Base-by-base conservation (phyloP, 2,113 vertebrate species). In the Coryphaenoides rupestris region DNA sequence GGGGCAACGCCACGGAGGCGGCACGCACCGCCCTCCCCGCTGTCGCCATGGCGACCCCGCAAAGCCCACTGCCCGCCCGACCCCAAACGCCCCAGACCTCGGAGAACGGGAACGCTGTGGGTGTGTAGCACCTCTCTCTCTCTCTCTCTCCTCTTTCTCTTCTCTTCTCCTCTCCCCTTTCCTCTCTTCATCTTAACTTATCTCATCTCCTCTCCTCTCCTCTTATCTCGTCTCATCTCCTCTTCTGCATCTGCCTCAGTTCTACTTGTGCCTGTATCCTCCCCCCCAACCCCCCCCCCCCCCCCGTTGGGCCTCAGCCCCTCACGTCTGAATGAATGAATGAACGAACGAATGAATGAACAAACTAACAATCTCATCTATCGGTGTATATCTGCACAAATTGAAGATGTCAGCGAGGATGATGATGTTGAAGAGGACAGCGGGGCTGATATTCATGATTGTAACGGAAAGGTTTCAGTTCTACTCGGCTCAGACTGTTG, bases 1-100 rank as follows among this genome's bases (percentile, higher is more conserved):
- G 97, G 73, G 96, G 93, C 62, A 96, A 96, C 69, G 83, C 93
- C 0, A 82, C 82, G 1, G 92, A 94, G 63, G 80, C 85, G 19
- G 70, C 85, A 1, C 88, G 84, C 4, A 57, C 58, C 0, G 3
- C 70, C 4, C 71, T 78, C 45, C 60, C 73, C 10, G 49, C 54
- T 21, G 33, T n/a, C n/a, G n/a, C 70, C 0, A 24, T 40, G 0
- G 79, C 61, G 17, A 6, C 68, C 67, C 85, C 74, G 23, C 79
- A 19, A 52, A 79, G 80, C 81, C 85, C 77, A 0, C 68, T 60
- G 22, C 77, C 70, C 15, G 15, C 15, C 16, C 46, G 12, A 47
- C 46, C 15, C 3, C 46, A 3, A 47, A 3, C 13, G 61, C 22
- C 70, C 21, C 23, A 68, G 3, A 55, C 55, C 3, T 88, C 90